phyloP scores from a whole-genome alignment of 2,888 invertebrate species.

The Orthosia gothica region DNA sequence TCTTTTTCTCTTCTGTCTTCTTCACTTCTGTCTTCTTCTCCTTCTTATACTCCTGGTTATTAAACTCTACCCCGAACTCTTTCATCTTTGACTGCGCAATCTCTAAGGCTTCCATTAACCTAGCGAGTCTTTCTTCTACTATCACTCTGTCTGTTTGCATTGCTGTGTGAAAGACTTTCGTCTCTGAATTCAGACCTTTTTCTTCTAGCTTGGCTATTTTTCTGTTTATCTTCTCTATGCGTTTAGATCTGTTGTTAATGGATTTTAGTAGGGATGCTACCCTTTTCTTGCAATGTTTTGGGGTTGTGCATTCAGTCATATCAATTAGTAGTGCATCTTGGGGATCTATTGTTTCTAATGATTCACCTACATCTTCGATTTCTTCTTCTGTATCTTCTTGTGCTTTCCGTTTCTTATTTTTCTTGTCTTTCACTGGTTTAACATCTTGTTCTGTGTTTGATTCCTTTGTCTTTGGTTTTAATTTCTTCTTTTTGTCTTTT shows the following conservation, averaged over 20 bases:
- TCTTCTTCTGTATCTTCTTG: conserved; percentile 73
- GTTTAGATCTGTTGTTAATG: conserved; percentile 75
- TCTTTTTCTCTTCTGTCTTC: conserved; percentile 36
- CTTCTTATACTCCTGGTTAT: conserved; percentile 56
- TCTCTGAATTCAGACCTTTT: conserved; percentile 74
- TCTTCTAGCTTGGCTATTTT: conserved; percentile 83
- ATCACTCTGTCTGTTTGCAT: conserved; percentile 82
- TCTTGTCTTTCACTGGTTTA: conserved; percentile 36
- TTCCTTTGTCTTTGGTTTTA: conserved; percentile 34
- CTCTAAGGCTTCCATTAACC: conserved; percentile 75
- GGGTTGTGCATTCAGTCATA: conserved; percentile 78
- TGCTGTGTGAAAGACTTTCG: conserved; percentile 83
- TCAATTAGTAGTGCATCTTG: conserved; percentile 81
- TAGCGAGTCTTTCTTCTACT: conserved; percentile 75
- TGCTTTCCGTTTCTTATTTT: conserved; percentile 50
- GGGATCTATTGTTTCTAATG: conserved; percentile 77
- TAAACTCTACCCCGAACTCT: conserved; percentile 68
- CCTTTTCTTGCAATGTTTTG: conserved; percentile 79
- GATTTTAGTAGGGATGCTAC: conserved; percentile 77
- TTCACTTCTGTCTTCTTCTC: conserved; percentile 59
- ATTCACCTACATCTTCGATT: conserved; percentile 85
- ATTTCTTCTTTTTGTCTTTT: conserved; percentile 60
- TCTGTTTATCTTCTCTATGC: conserved; percentile 74
- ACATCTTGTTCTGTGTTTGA: conserved; percentile 26
- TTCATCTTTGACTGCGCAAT: conserved; percentile 70